Conservation (phyloP, 2,113 vertebrate species). For the Anoura caudifer region DNA sequence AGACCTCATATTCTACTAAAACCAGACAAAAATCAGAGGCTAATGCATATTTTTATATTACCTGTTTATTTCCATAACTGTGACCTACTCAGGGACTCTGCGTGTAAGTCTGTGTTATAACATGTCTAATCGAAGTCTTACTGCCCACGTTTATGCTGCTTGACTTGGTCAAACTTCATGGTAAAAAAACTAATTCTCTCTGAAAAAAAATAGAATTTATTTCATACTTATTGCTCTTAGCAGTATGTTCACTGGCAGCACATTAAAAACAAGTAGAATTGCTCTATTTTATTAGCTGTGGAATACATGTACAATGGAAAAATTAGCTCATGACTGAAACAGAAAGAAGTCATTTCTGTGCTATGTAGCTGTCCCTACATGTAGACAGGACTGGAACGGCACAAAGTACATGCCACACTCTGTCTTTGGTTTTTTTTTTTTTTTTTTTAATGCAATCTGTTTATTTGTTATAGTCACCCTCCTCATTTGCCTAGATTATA, state of each 20-base stretch:
- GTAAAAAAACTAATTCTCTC: constrained; percentile 43
- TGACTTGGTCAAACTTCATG: constrained; percentile 46
- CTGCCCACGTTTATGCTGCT: constrained; percentile 25
- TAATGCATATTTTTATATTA: neutral
- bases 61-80: constrained; percentile 8
- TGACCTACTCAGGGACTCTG: neutral
- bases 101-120: neutral
- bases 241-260: constrained; percentile 69
- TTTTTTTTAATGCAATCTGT: neutral
- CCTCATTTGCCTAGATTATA: neutral
- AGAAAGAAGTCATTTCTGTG: constrained; percentile 66
- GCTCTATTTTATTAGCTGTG: constrained; percentile 70
- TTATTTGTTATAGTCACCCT: neutral
- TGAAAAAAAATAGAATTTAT: constrained; percentile 56
- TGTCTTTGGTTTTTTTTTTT: too few species aligned
- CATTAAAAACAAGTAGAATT: constrained; percentile 69
- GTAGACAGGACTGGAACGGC: neutral
- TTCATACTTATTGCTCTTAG: constrained; percentile 73
- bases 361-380: constrained; percentile 52
- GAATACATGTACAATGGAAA: constrained; percentile 77
- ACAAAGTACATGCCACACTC: neutral
- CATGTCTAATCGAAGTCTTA: constrained; percentile 11
- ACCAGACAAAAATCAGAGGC: neutral
- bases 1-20: neutral
- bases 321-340: constrained; percentile 65